Evolutionary conservation across 2,888 invertebrate genomes (phyloP).

Genomic region (Pachliopta kotzebuea): DNA sequence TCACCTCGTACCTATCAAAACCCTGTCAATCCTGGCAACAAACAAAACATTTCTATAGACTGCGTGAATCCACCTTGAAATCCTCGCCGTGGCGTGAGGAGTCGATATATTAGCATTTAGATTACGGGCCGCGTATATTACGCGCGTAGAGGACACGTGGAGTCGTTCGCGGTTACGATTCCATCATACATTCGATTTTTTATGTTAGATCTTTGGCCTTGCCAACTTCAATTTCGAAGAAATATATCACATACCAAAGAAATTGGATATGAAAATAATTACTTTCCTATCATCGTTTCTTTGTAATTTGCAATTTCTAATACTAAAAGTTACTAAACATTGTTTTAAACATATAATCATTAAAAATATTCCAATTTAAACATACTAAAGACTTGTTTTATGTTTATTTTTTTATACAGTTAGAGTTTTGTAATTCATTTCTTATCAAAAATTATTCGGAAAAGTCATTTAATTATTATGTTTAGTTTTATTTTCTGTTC

Average conservation of each 20-base stretch:
- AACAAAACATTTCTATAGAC: constrained; percentile 29
- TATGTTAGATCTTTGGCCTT: background rate
- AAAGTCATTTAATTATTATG: constrained; percentile 24
- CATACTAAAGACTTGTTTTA: too few species aligned
- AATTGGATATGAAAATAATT: background rate
- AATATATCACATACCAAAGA: background rate
- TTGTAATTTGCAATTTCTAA: background rate
- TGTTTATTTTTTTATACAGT: background rate
- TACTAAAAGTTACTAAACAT: too few species aligned
- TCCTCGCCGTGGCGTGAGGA: constrained; percentile 47
- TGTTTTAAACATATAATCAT: too few species aligned
- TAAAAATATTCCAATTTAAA: too few species aligned
- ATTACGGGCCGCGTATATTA: constrained; percentile 51
- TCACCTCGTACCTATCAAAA: constrained; percentile 12
- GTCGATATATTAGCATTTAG: constrained; percentile 69
- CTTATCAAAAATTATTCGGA: constrained; percentile 8
- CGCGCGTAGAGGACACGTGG: constrained; percentile 49
- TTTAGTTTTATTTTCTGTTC: constrained; percentile 24
- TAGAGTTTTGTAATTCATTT: constrained; percentile 18
- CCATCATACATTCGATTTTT: constrained; percentile 13
- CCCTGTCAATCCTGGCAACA: constrained; percentile 22
- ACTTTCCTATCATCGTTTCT: background rate
- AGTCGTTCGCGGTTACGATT: constrained; percentile 30
- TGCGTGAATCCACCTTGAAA: constrained; percentile 35
- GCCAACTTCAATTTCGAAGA: background rate